These are phyloP conservation scores for Ormyrus rosae DNA, from an alignment of 2,888 invertebrate genomes.

Conservation along the genomic window DNA sequence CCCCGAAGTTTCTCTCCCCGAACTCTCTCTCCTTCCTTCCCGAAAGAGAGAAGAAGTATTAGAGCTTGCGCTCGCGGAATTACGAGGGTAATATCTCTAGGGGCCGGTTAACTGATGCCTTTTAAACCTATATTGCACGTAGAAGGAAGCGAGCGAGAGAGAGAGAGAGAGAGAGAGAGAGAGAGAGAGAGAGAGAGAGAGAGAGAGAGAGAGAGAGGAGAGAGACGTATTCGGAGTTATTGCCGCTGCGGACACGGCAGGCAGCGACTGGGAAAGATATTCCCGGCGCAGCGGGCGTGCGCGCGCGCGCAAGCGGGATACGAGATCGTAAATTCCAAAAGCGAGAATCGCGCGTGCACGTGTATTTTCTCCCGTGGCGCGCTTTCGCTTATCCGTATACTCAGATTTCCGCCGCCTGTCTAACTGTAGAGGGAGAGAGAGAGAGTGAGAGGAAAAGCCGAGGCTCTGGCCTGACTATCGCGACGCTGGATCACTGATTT, in stretches of 20 bases:
- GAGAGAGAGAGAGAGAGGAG: background rate
- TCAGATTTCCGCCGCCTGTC: slow-evolving; percentile 24
- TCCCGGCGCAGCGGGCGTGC: background rate
- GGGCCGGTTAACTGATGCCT: slow-evolving; percentile 52
- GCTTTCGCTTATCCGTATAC: slow-evolving; percentile 34
- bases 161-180: slow-evolving; percentile 5
- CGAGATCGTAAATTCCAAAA: slow-evolving; percentile 50
- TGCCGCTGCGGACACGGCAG: slow-evolving; percentile 30
- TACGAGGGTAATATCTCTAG: slow-evolving; percentile 48
- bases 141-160: slow-evolving; percentile 8
- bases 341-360: slow-evolving; percentile 24
- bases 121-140: slow-evolving; percentile 53
- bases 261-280: slow-evolving; percentile 6
- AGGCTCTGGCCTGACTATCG: slow-evolving; percentile 35
- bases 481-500: slow-evolving; percentile 36
- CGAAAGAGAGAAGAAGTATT: background rate
- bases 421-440: background rate
- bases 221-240: slow-evolving; percentile 53
- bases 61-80: slow-evolving; percentile 40
- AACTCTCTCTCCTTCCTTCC: background rate
- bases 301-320: slow-evolving; percentile 7
- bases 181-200: slow-evolving; percentile 20
- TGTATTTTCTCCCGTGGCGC: slow-evolving; percentile 6
- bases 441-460: too few species aligned
- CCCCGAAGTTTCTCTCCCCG: background rate